phyloP scores from a whole-genome alignment of 2,888 invertebrate species.

The Polietes domitor region DNA sequence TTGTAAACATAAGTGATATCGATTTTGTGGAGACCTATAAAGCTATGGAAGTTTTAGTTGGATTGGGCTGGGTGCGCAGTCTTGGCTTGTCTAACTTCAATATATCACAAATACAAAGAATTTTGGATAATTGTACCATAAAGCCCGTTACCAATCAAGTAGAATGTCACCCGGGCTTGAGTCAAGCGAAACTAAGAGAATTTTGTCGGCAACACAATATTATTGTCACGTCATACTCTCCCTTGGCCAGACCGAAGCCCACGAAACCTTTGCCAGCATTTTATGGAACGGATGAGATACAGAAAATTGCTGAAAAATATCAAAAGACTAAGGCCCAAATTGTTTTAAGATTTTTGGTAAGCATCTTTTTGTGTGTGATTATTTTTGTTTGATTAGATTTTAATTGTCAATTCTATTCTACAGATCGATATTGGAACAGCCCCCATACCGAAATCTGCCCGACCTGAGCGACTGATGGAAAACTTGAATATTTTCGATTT shows the following conservation, averaged over 20 bases:
- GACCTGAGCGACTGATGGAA: conserved; percentile 80
- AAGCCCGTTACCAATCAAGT: conserved; percentile 85
- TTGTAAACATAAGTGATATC: conserved; percentile 82
- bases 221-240: conserved; percentile 86
- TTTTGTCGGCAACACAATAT: conserved; percentile 86
- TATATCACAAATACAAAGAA: conserved; percentile 86
- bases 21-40: conserved; percentile 90
- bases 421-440: conserved; percentile 82
- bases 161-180: conserved; percentile 84
- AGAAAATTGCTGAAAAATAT: conserved; percentile 83
- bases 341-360: conserved; percentile 84
- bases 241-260: conserved; percentile 84
- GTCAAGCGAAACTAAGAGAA: conserved; percentile 86
- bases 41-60: conserved; percentile 88
- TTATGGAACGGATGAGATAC: conserved; percentile 81
- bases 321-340: conserved; percentile 85
- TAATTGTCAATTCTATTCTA: conserved; percentile 65
- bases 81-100: conserved; percentile 95
- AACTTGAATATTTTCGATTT: conserved; percentile 84
- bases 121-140: conserved; percentile 85
- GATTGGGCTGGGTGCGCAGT: conserved; percentile 86
- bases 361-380: not conserved
- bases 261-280: conserved; percentile 80
- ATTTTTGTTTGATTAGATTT: not conserved
- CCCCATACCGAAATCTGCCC: conserved; percentile 83